These are phyloP conservation scores for Parasteatoda tepidariorum DNA, from an alignment of 1,140 invertebrate species.

Conservation along the genomic window DNA sequence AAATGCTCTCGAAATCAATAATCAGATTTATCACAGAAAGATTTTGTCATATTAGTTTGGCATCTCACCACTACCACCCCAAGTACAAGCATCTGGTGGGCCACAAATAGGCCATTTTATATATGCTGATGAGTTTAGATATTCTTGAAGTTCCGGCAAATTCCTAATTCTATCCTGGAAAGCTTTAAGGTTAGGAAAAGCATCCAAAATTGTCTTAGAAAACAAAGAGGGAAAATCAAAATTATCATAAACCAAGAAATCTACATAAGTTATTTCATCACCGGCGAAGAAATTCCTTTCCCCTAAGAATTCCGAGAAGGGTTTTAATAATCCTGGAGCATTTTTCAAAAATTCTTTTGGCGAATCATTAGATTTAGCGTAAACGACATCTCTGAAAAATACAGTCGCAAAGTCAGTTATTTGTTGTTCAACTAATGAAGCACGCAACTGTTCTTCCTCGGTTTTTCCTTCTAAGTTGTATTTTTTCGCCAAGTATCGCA, in stretches of 20 bases:
- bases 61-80: too few relatives aligned
- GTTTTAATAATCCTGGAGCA: conserved; percentile 65
- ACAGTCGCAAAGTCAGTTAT: conserved; percentile 69
- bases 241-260: conserved; percentile 71
- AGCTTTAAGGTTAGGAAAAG: conserved; percentile 68
- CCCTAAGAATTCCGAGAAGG: conserved; percentile 69
- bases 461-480: conserved; percentile 65
- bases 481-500: conserved; percentile 70
- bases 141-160: conserved; percentile 67
- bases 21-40: too few relatives aligned
- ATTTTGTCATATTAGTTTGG: too few relatives aligned
- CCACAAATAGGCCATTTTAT: conserved; percentile 66
- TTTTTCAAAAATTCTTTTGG: conserved; percentile 62
- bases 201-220: conserved; percentile 68
- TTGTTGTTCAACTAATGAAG: conserved; percentile 70
- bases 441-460: conserved; percentile 67
- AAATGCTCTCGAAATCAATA: too few relatives aligned
- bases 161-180: conserved; percentile 67
- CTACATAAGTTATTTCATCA: conserved; percentile 70
- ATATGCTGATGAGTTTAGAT: conserved; percentile 67
- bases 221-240: conserved; percentile 69
- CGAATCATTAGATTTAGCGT: conserved; percentile 53
- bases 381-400: conserved; percentile 63
- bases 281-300: conserved; percentile 69
- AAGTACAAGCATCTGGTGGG: conserved; percentile 46